Conservation (phyloP, 2,797 vertebrate species). For the Melanotaenia boesemani region DNA sequence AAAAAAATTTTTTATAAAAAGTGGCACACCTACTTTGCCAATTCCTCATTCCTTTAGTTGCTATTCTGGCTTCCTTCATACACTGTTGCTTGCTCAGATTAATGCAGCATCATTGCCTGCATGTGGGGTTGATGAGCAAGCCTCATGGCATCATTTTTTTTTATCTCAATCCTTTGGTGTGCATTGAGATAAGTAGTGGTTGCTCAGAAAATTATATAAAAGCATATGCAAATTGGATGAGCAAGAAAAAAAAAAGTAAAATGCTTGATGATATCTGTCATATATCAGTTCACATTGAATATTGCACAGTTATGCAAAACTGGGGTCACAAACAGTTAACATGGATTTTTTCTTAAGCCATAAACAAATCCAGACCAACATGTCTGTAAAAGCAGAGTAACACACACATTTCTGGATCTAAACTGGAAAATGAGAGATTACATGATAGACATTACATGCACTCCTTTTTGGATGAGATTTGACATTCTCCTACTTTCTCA, state of each 20-base stretch:
- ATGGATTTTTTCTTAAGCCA: background rate
- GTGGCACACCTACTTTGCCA: conserved; percentile 47
- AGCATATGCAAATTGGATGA: background rate
- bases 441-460: conserved; percentile 56
- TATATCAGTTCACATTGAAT: no score
- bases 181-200: conserved; percentile 43
- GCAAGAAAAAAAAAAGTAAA: conserved; percentile 3
- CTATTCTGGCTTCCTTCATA: conserved; percentile 4
- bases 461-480: conserved; percentile 57
- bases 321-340: conserved; percentile 7
- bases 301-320: conserved; percentile 1
- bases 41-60: conserved; percentile 37
- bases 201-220: conserved; percentile 41
- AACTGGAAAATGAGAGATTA: conserved; percentile 57
- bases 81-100: conserved; percentile 1
- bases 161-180: conserved; percentile 46
- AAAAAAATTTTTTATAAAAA: conserved; percentile 12
- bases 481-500: conserved; percentile 67
- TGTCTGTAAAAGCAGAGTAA: conserved; percentile 7
- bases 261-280: no score
- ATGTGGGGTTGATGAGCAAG: conserved; percentile 31
- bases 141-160: conserved; percentile 31
- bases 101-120: conserved; percentile 23
- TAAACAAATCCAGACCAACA: conserved; percentile 27
- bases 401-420: conserved; percentile 24